Percentiles rank a stretch among this genome's conserved stretches.
phyloP scores from a whole-genome alignment of 2,113 vertebrate species.

The Budorcas taxicolor region DNA sequence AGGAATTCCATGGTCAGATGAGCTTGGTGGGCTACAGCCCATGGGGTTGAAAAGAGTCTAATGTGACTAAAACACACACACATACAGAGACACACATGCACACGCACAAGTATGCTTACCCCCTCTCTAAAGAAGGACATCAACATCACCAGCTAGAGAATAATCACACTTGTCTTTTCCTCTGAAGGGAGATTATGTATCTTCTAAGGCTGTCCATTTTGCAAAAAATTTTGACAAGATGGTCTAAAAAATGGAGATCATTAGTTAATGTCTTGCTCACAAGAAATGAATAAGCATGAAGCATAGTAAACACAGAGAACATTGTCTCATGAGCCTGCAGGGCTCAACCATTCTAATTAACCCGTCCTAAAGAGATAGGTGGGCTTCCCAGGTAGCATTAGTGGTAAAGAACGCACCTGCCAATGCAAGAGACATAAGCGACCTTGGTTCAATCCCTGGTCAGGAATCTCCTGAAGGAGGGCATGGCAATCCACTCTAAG shows the following conservation, averaged over 20 bases:
- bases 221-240: neutral
- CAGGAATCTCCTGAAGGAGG: neutral
- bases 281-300: neutral
- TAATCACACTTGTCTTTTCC: neutral
- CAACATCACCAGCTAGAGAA: neutral
- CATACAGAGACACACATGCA: neutral
- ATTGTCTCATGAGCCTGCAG: neutral
- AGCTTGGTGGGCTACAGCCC: neutral
- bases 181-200: neutral
- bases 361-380: neutral
- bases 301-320: neutral
- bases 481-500: neutral
- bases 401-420: neutral
- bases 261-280: neutral
- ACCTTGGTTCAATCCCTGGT: neutral
- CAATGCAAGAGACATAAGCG: neutral
- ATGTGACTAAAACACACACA: neutral
- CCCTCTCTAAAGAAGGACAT: neutral
- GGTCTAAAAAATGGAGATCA: neutral
- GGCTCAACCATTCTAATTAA: neutral
- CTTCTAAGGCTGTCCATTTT: neutral
- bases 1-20: neutral
- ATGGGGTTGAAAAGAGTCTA: neutral
- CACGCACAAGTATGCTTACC: neutral
- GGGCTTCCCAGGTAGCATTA: neutral